Base-by-base conservation (phyloP, 2,797 vertebrate species). In the Centroberyx gerrardi region DNA sequence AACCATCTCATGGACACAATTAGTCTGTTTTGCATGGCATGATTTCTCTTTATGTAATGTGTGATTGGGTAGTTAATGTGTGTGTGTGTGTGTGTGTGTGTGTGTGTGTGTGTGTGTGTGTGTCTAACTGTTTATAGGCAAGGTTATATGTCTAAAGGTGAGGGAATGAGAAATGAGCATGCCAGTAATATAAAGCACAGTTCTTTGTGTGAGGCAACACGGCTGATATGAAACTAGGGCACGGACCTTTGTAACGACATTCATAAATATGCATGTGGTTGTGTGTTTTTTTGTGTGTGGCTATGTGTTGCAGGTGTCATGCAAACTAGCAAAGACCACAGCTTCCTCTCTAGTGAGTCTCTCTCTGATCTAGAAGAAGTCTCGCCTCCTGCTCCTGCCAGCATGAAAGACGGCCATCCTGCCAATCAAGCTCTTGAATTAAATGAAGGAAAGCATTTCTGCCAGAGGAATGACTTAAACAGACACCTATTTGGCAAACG, bases 11-110 rank as follows among this genome's bases (percentile, higher is more conserved):
- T 15, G 44, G 44, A 48, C 15, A 48, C 44, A 48, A 15, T 8
- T 18, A 2, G 3, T 46, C 22, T 9, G 0, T 17, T 62, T 71
- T 38, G 69, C 12, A 40, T 29, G 29, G 53, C 12, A 8, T 17
- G n/a, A 46, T 29, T 28, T 58, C 2, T 60, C 22, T 17, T 69
- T 10, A 3, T 61, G 70, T 71, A 9, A 61, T 38, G 29, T 8
- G 9, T 5, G 5, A 58, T 5, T 36, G 5, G 64, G 44, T 27
- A 29, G 46, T n/a, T 53, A 52, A 13, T 17, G 27, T 62, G n/a
- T 22, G n/a, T 51, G 18, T 17, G 13, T 44, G 33, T 36, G 22
- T 22, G 33, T 51, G 15, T 18, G 6, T 51, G 15, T 51, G 48
- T 53, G 8, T 48, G 18, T 17, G 13, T 44, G 33, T 36, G 22